These are phyloP conservation scores for Chaetodon trifascialis DNA, from an alignment of 2,113 vertebrate genomes.

Conservation along the genomic window DNA sequence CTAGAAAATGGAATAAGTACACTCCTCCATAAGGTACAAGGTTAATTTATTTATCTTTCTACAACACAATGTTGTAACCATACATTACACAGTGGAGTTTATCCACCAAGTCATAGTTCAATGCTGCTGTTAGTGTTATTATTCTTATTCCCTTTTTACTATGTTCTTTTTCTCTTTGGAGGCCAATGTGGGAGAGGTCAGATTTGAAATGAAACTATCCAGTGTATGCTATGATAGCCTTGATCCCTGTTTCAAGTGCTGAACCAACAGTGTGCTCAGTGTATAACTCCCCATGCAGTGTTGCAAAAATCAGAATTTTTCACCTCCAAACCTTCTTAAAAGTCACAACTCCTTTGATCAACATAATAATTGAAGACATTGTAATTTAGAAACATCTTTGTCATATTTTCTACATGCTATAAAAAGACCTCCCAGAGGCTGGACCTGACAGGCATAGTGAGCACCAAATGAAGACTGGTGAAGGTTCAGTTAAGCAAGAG, in stretches of 20 bases:
- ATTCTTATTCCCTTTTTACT: background rate
- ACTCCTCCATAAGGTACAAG: background rate
- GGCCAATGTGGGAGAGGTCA: background rate
- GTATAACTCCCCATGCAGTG: background rate
- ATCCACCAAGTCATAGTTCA: background rate
- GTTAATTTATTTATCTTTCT: too few relatives aligned
- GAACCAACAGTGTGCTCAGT: background rate
- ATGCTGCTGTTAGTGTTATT: background rate
- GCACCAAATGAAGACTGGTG: conserved; percentile 7
- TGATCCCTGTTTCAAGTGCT: background rate
- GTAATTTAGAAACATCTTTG: background rate
- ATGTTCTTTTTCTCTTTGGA: background rate
- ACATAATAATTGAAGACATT: background rate
- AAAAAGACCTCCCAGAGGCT: background rate
- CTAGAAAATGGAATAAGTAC: background rate
- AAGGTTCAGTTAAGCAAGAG: conserved; percentile 1
- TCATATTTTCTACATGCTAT: background rate
- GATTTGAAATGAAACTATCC: background rate
- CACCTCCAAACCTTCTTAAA: background rate
- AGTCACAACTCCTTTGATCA: background rate
- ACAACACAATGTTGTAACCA: too few relatives aligned
- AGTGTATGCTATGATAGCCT: background rate
- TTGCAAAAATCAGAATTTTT: background rate
- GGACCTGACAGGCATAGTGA: conserved; percentile 15
- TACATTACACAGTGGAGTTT: background rate